Evolutionary conservation across 2,797 vertebrate genomes (phyloP).

Genomic region (Buphagus erythrorhynchus): DNA sequence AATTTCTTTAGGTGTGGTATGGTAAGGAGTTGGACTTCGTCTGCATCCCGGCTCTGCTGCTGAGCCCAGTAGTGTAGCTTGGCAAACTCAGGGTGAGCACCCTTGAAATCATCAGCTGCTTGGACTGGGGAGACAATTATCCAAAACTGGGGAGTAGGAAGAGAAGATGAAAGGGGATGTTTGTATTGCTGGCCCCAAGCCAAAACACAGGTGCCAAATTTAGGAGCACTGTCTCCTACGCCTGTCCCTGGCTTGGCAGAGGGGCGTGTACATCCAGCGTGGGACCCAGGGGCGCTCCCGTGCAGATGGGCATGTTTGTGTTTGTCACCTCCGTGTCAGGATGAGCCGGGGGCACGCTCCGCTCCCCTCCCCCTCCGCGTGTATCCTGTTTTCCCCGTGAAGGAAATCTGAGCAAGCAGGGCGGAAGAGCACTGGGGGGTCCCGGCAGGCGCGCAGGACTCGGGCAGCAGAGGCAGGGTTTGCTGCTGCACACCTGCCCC

Average conservation of each 20-base stretch:
- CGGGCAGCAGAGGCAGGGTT: not conserved
- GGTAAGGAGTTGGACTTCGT: rapidly evolving
- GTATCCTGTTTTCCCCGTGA: constrained; percentile 59
- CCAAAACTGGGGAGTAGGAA: not conserved
- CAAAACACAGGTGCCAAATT: rapidly evolving
- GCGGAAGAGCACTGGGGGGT: constrained; percentile 32
- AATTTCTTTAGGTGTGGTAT: not conserved
- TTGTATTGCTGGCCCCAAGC: not conserved
- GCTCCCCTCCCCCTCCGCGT: not conserved
- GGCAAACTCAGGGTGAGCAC: not conserved
- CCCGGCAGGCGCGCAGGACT: rapidly evolving
- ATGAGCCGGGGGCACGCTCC: constrained; percentile 14
- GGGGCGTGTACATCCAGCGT: rapidly evolving
- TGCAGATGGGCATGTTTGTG: constrained; percentile 15
- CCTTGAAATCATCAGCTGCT: not conserved
- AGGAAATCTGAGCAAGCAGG: constrained; percentile 59
- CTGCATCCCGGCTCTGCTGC: rapidly evolving
- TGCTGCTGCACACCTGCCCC: not conserved
- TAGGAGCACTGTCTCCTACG: not conserved
- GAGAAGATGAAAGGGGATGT: not conserved
- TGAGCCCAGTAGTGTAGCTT: not conserved
- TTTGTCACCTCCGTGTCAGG: constrained; percentile 60
- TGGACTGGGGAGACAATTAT: not conserved
- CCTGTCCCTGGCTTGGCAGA: not conserved
- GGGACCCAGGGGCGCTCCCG: not conserved